Base-by-base conservation (phyloP, 92 coral and sea anemone species). In the Palythoa caribaeorum region DNA sequence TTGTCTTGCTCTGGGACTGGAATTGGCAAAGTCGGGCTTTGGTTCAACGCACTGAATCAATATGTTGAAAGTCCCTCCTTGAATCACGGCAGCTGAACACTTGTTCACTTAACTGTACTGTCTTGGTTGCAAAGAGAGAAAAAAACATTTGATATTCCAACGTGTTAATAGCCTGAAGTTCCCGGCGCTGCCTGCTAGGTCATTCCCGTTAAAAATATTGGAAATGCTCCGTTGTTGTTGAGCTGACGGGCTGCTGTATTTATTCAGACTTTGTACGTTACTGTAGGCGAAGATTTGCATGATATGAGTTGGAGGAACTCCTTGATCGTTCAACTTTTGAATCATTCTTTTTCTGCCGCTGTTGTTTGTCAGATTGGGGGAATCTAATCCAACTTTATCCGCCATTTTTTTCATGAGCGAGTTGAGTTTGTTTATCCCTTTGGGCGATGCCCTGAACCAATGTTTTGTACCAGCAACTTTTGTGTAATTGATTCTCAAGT, bases 341-440 rank as follows among this genome's bases (percentile, higher is more conserved):
- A 55, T 55, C 60, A 10, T 54, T 54, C 60, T 2, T 14, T 54
- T 54, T 70, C 74, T 36, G 39, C 52, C 77, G 15, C 75, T 70
- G 47, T 70, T 5, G 13, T 70, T 70, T 21, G 75, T 70, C 44
- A 6, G 75, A 21, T 70, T 70, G 39, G 5, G 40, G 39, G 44
- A 21, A 72, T 53, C 39, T 21, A 85, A 85, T 48, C 88, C 88
- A 48, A 83, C 83, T 21, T 21, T 86, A 36, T 28, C n/a, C 13
- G 40, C 89, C 83, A 86, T 75, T 57, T 28, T 57, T 86, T 86
- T 86, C 89, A 86, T 74, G 28, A 71, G 89, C 68, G 74, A 86
- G 21, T 73, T 73, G 12, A 73, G 78, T 38, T 73, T 73, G 78
- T 73, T 73, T 38, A 73, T 17, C 20, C 71, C 89, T 75, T 62